These are phyloP conservation scores for Euthynnus affinis DNA, from an alignment of 2,797 vertebrate genomes.

Conservation along the genomic window DNA sequence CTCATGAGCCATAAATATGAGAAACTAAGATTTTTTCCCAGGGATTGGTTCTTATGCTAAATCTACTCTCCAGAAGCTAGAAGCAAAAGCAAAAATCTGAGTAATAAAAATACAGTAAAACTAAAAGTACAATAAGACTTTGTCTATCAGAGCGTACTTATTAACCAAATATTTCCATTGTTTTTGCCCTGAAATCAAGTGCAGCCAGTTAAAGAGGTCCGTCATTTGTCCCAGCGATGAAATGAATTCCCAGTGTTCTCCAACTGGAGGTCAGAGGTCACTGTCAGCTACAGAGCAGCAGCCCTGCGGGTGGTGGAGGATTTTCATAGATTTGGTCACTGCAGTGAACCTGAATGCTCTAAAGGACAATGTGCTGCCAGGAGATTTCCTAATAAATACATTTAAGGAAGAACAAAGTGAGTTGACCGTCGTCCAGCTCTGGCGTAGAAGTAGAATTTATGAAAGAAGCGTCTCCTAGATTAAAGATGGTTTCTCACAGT, in stretches of 20 bases:
- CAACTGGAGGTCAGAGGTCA: constrained; percentile 32
- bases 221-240: not conserved
- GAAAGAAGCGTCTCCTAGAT: too few relatives aligned
- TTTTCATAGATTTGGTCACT: constrained; percentile 11
- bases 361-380: too few relatives aligned
- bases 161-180: not conserved
- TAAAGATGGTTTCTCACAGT: too few relatives aligned
- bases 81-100: not conserved
- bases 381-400: too few relatives aligned
- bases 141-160: not conserved
- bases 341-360: not conserved
- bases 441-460: too few relatives aligned
- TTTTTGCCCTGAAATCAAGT: not conserved
- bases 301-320: not conserved
- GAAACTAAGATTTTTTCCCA: too few relatives aligned
- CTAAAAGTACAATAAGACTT: not conserved
- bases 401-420: too few relatives aligned
- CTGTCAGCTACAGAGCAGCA: not conserved
- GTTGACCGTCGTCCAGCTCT: too few relatives aligned
- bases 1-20: too few relatives aligned
- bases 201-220: not conserved
- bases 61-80: too few relatives aligned
- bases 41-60: too few relatives aligned
- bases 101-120: not conserved
- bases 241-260: not conserved